Percentiles rank a stretch among this genome's conserved stretches.
Evolutionary conservation across 2,113 vertebrate species (phyloP).

Genomic region (Gadus chalcogrammus): DNA sequence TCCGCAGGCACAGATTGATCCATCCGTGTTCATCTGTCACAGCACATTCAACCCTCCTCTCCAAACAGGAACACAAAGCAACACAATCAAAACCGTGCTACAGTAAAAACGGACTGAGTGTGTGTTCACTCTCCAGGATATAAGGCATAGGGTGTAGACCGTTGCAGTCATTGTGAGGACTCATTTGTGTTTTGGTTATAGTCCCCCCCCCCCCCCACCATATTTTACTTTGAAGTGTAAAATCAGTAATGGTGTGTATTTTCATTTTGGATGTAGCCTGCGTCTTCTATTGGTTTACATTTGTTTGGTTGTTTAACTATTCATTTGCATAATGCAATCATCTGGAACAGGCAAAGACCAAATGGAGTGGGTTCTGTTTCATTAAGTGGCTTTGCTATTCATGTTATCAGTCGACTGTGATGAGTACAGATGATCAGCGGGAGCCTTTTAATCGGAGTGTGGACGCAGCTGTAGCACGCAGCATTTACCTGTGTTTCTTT

Average conservation of each 20-base stretch:
- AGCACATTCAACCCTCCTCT: neutral
- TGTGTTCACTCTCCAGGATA: neutral
- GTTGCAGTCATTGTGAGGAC: constrained; percentile 13
- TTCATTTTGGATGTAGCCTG: too few species aligned
- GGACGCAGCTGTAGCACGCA: too few species aligned
- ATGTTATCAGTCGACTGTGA: too few species aligned
- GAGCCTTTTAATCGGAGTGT: too few species aligned
- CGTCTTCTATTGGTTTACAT: too few species aligned
- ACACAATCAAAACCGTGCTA: neutral
- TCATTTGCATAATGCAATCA: too few species aligned
- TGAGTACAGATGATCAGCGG: too few species aligned
- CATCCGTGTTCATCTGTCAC: neutral
- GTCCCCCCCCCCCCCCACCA: constrained; percentile 1
- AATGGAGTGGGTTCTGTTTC: too few species aligned
- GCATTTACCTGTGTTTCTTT: too few species aligned
- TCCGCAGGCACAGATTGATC: constrained; percentile 9
- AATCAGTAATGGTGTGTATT: neutral
- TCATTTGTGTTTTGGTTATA: constrained; percentile 14
- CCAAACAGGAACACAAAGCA: neutral
- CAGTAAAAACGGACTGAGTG: neutral
- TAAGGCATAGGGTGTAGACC: constrained; percentile 5
- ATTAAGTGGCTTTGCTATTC: too few species aligned
- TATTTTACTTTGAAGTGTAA: constrained; percentile 3
- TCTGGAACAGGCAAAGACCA: too few species aligned
- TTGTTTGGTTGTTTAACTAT: too few species aligned